phyloP scores from a whole-genome alignment of 2,797 vertebrate genomes.

The Eremophila alpestris region DNA sequence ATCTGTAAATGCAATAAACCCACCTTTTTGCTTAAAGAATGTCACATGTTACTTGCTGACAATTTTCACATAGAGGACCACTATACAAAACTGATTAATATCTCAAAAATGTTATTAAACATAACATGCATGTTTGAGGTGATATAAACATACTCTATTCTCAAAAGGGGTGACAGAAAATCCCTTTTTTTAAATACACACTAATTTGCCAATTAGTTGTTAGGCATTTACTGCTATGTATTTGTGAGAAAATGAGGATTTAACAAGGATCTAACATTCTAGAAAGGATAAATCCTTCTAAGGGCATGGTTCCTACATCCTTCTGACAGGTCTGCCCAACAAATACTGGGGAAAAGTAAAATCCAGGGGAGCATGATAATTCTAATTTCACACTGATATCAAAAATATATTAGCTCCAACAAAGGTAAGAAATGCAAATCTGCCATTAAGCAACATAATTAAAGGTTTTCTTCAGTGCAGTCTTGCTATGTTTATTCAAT shows the following conservation, averaged over 20 bases:
- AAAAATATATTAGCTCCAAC: neutral
- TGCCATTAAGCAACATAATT: neutral
- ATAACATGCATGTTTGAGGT: neutral
- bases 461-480: neutral
- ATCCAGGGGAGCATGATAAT: neutral
- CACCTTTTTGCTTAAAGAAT: neutral
- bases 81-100: neutral
- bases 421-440: neutral
- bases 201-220: neutral
- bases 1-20: neutral
- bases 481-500: slow-evolving; percentile 35
- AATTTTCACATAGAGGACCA: neutral
- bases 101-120: neutral
- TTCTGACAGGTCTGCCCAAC: neutral
- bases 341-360: neutral
- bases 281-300: neutral
- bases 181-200: neutral
- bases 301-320: neutral
- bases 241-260: neutral
- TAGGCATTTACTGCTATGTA: neutral
- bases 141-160: neutral
- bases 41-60: neutral
- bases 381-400: neutral
- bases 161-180: neutral
- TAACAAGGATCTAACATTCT: neutral